Conservation (phyloP, 2,113 vertebrate genomes). For the Pteronura brasiliensis region DNA sequence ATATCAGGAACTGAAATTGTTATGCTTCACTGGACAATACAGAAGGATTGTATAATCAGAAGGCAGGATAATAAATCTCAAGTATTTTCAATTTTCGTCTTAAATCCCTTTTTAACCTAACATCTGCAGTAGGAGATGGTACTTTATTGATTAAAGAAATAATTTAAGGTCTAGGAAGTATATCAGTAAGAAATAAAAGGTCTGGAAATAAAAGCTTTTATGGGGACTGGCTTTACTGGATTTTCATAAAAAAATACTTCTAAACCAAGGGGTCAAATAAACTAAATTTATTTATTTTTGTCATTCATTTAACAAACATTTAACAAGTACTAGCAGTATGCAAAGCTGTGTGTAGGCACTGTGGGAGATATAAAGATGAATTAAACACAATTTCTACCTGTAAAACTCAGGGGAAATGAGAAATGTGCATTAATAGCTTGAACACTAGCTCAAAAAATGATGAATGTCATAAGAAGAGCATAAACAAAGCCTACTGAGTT, state of each 20-base stretch:
- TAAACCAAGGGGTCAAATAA: background rate
- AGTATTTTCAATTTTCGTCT: background rate
- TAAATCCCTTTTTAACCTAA: slow-evolving; percentile 32
- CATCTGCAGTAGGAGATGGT: background rate
- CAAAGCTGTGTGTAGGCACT: background rate
- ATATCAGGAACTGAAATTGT: background rate
- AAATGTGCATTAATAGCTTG: slow-evolving; percentile 53
- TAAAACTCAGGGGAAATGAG: slow-evolving; percentile 5
- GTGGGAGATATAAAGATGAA: slow-evolving; percentile 20
- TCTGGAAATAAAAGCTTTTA: background rate
- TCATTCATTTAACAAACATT: slow-evolving; percentile 35
- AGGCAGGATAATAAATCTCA: background rate
- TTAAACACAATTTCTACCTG: slow-evolving; percentile 44
- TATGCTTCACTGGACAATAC: background rate
- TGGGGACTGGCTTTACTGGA: background rate
- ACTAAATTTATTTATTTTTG: slow-evolving; percentile 11
- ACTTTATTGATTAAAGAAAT: background rate
- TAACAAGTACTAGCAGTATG: slow-evolving; percentile 18
- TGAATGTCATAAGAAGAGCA: background rate
- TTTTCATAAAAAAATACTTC: background rate
- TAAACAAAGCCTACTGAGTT: background rate
- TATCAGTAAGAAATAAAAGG: background rate
- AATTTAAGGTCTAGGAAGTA: background rate
- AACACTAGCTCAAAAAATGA: slow-evolving; percentile 30
- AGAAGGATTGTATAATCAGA: background rate